Base-by-base conservation (phyloP, 2,113 vertebrate genomes). In the Asarcornis scutulata region DNA sequence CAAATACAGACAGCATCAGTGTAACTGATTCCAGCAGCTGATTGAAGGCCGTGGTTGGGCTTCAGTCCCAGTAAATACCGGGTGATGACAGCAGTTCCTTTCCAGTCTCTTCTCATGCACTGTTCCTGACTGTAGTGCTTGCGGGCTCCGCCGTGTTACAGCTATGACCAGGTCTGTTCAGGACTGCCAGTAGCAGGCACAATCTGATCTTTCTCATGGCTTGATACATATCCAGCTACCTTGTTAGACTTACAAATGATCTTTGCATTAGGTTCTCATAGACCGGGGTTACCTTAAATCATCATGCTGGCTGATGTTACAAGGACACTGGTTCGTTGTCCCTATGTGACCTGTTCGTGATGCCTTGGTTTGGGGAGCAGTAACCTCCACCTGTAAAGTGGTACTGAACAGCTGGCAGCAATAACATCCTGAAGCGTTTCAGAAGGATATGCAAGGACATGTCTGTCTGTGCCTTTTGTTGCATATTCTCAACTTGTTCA, bases 341-440 rank as follows among this genome's bases (percentile, higher is more conserved):
- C 42, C 62, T 2, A 0, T 38, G 38, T 2, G 68, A 10, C 7
- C 21, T 7, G 15, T 1, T n/a, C 3, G 1, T 4, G 31, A 3
- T 3, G 48, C 36, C 22, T 3, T 4, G 31, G n/a, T 8, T 0
- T 13, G 59, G 52, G 73, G 73, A 50, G 81, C 95, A 11, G 52
- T 0, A 11, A 4, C 52, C 66, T 17, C 11, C 14, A 1, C 18
- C 40, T 1, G 44, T 10, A 0, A 18, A 8, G 68, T 1, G 32
- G 1, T 1, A 4, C 1, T 4, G 75, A 13, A 7, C 42, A 8
- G 26, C 55, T 12, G 73, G 50, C 46, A 63, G 81, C 79, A 17
- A 0, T 2, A 1, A 7, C 32, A 1, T 12, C 66, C 75, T 2
- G 0, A 4, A 22, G 0, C 0, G 14, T 6, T 27, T 9, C 12